These are phyloP conservation scores for Myripristis murdjan DNA, from an alignment of 2,797 vertebrate species.

Conservation along the genomic window DNA sequence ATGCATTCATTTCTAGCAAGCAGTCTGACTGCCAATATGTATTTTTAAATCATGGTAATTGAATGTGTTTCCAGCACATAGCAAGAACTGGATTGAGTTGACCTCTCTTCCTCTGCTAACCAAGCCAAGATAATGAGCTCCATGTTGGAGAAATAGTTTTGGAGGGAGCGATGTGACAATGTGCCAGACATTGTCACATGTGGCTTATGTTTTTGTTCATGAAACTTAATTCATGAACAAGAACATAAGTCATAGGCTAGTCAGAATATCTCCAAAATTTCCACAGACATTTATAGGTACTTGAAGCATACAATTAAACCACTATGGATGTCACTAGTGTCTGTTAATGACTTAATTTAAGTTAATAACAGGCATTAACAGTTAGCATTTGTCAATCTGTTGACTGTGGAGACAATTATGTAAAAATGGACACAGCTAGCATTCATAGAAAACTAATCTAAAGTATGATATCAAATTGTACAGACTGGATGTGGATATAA, in stretches of 20 bases:
- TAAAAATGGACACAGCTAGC: slow-evolving; percentile 16
- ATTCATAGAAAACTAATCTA: slow-evolving; percentile 20
- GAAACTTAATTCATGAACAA: too few species aligned
- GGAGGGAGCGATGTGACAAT: background rate
- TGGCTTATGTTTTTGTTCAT: too few species aligned
- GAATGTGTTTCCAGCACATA: slow-evolving; percentile 31
- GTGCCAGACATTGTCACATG: slow-evolving; percentile 7
- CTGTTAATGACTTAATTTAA: slow-evolving; percentile 26
- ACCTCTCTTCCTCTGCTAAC: slow-evolving; percentile 37
- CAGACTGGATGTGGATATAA: too few species aligned
- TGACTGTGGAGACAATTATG: slow-evolving; percentile 54
- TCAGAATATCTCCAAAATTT: too few species aligned
- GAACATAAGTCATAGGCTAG: too few species aligned
- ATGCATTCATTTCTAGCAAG: slow-evolving; percentile 7
- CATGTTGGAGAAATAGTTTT: slow-evolving; percentile 36
- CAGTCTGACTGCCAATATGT: slow-evolving; percentile 3
- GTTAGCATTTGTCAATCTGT: slow-evolving; percentile 43
- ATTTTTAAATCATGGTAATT: slow-evolving; percentile 29
- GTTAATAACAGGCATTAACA: slow-evolving; percentile 40
- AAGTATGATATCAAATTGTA: too few species aligned
- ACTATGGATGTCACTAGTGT: slow-evolving; percentile 46
- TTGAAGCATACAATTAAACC: too few species aligned
- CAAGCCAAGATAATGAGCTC: slow-evolving; percentile 53
- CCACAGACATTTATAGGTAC: too few species aligned
- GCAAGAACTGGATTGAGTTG: slow-evolving; percentile 27